Evolutionary conservation across 2,888 invertebrate genomes (phyloP).

Genomic region (Tiliacea citrago): DNA sequence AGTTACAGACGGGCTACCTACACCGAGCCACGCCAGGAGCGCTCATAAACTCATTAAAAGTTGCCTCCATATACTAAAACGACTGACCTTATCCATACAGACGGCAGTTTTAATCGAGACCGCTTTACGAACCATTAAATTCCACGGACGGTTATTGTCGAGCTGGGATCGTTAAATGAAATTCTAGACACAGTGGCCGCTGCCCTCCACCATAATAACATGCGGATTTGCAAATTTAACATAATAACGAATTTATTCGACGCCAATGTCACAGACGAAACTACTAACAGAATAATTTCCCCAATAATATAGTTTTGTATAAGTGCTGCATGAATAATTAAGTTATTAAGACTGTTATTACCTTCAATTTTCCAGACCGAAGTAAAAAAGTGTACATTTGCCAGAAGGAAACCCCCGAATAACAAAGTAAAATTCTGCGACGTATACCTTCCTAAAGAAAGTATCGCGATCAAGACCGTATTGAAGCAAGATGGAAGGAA

Average conservation of each 20-base stretch:
- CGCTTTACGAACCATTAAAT: conserved; percentile 87
- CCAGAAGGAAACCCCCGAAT: conserved; percentile 4
- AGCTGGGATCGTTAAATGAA: conserved; percentile 87
- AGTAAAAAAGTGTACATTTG: conserved; percentile 16
- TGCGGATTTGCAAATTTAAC: conserved; percentile 72
- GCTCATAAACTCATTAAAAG: conserved; percentile 89
- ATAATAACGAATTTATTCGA: conserved; percentile 52
- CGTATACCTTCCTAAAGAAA: conserved; percentile 51
- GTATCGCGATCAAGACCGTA: conserved; percentile 61
- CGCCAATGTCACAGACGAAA: conserved; percentile 36
- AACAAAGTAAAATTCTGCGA: conserved; percentile 38
- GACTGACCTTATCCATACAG: conserved; percentile 84
- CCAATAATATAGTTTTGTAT: background rate
- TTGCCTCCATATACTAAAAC: conserved; percentile 84
- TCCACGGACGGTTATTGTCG: conserved; percentile 86
- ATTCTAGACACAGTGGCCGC: conserved; percentile 79
- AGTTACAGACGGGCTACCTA: conserved; percentile 70
- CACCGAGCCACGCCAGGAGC: conserved; percentile 70
- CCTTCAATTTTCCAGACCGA: background rate
- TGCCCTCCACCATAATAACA: conserved; percentile 67
- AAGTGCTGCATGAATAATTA: conserved; percentile 18
- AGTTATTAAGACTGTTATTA: background rate
- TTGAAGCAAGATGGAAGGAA: conserved; percentile 62
- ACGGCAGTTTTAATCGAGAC: conserved; percentile 88
- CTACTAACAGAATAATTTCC: conserved; percentile 23